These are phyloP conservation scores for Hemicordylus capensis DNA, from an alignment of 2,113 vertebrate genomes.

Conservation along the genomic window DNA sequence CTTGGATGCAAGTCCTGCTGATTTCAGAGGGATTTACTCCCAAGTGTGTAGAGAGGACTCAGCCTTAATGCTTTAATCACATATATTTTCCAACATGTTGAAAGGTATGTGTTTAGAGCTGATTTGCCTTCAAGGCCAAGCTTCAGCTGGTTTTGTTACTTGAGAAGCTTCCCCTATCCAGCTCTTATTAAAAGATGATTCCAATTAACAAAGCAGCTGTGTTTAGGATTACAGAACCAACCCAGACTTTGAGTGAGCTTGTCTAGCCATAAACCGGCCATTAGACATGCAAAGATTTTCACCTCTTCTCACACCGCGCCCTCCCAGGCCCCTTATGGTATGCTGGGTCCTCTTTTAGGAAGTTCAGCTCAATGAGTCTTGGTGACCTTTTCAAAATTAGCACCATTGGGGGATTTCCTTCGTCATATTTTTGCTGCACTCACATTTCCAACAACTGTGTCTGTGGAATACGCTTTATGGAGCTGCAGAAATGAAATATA, in stretches of 20 bases:
- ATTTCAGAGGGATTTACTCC: neutral
- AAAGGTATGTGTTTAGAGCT: neutral
- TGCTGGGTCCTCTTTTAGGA: conserved; percentile 44
- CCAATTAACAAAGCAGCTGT: conserved; percentile 61
- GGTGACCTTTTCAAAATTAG: conserved; percentile 49
- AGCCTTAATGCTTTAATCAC: neutral
- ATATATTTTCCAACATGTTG: conserved; percentile 18
- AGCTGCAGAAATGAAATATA: conserved; percentile 47
- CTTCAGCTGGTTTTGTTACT: conserved; percentile 39
- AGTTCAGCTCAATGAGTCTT: conserved; percentile 58
- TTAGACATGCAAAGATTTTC: conserved; percentile 64
- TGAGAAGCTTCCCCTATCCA: conserved; percentile 45
- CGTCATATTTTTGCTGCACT: conserved; percentile 47
- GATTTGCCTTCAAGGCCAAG: conserved; percentile 42
- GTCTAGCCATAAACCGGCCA: conserved; percentile 55
- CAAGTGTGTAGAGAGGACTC: neutral
- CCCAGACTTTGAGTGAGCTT: conserved; percentile 57
- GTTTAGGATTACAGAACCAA: conserved; percentile 60
- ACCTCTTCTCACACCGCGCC: conserved; percentile 45
- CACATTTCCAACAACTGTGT: conserved; percentile 35
- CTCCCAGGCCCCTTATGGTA: conserved; percentile 55
- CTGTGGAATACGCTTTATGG: conserved; percentile 53
- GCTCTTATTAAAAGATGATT: conserved; percentile 49
- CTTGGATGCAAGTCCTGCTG: too few species aligned
- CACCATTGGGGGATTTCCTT: conserved; percentile 53